These are phyloP conservation scores for Megalops cyprinoides DNA, from an alignment of 2,797 vertebrate genomes.

Conservation along the genomic window DNA sequence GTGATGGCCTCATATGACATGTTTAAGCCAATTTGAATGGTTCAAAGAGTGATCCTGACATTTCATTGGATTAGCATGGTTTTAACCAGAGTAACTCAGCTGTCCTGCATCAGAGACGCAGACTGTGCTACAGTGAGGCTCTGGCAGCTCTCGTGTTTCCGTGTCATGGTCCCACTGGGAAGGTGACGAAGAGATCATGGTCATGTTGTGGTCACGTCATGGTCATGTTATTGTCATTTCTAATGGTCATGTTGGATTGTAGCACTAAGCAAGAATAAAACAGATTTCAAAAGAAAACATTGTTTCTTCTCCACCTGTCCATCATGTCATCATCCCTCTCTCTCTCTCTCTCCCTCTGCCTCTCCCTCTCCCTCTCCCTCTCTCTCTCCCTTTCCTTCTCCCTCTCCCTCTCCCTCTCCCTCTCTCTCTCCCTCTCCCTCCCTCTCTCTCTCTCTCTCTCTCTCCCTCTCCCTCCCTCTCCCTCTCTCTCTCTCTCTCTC, in stretches of 20 bases:
- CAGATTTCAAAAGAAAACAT: too few relatives aligned
- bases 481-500: background rate
- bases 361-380: background rate
- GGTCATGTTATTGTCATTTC: too few relatives aligned
- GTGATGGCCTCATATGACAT: background rate
- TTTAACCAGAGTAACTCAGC: background rate
- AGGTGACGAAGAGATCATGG: too few relatives aligned
- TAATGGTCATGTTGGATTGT: too few relatives aligned
- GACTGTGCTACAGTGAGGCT: background rate
- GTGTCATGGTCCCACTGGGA: too few relatives aligned
- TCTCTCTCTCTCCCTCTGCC: conserved; percentile 29
- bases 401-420: conserved; percentile 14
- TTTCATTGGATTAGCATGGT: conserved; percentile 6
- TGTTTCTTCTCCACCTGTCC: too few relatives aligned
- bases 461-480: conserved; percentile 34
- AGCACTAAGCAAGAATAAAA: too few relatives aligned
- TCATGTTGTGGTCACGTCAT: too few relatives aligned
- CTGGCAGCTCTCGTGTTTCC: too few relatives aligned
- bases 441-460: too few relatives aligned
- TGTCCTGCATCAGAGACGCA: background rate
- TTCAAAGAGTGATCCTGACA: background rate
- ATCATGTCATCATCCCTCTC: background rate
- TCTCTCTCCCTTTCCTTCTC: background rate
- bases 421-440: conserved; percentile 45
- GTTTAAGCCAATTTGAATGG: background rate